These are phyloP conservation scores for Enteromius argenteus DNA, from an alignment of 2,797 vertebrate genomes.

Conservation along the genomic window DNA sequence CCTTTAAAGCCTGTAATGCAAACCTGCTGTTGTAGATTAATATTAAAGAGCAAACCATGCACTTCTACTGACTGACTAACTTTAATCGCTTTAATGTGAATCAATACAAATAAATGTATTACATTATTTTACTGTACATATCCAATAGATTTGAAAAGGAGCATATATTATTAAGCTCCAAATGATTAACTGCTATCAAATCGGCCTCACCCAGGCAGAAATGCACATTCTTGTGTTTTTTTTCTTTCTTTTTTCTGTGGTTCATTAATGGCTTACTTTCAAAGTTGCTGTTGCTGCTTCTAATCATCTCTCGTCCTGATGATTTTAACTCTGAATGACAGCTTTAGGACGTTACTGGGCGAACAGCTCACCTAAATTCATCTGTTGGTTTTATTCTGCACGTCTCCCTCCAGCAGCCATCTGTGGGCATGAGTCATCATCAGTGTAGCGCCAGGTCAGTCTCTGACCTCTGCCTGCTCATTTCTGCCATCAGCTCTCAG, in stretches of 20 bases:
- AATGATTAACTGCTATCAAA: not conserved
- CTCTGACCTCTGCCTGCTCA: conserved; percentile 48
- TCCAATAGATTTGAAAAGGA: not conserved
- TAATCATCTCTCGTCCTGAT: not conserved
- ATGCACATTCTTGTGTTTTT: not conserved
- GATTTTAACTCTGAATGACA: not conserved
- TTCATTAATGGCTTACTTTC: not conserved
- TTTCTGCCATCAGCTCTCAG: not conserved
- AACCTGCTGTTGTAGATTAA: no score
- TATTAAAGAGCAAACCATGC: no score
- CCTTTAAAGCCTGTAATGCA: no score
- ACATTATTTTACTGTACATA: no score
- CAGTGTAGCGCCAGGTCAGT: conserved; percentile 25
- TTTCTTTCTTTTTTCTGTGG: not conserved
- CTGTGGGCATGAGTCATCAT: conserved; percentile 45
- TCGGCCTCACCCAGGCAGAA: not conserved
- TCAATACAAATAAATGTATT: no score
- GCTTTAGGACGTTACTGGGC: not conserved
- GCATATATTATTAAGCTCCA: not conserved
- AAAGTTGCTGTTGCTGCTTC: not conserved
- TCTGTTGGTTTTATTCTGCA: conserved; percentile 17
- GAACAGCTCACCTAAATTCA: conserved; percentile 13
- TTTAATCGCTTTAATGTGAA: no score
- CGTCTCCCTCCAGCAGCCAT: conserved; percentile 4
- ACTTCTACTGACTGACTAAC: no score